Percentiles rank a stretch among this genome's conserved stretches.
Evolutionary conservation across 2,113 vertebrate species (phyloP).

Genomic region (Gnathonemus longibarbis): DNA sequence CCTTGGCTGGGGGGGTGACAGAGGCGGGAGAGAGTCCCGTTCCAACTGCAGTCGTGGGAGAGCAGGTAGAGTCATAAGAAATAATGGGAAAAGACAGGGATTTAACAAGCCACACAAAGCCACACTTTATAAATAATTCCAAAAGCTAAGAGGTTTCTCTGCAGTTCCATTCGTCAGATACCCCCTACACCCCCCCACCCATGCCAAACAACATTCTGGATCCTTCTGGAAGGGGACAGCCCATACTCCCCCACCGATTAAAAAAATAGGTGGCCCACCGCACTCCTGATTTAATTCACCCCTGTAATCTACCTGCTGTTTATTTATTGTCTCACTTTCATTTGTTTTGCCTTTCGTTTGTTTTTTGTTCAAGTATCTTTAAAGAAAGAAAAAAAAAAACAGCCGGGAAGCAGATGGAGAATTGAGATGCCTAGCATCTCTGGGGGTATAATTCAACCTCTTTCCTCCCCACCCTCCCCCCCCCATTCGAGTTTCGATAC

Average conservation of each 20-base stretch:
- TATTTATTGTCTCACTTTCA: background rate
- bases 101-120: conserved; percentile 25
- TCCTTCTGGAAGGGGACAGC: background rate
- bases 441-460: background rate
- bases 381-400: background rate
- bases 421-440: background rate
- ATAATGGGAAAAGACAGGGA: conserved; percentile 22
- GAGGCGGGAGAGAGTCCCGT: conserved; percentile 25
- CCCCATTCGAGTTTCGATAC: background rate
- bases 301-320: background rate
- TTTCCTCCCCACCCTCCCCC: background rate
- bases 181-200: background rate
- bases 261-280: background rate
- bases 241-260: background rate
- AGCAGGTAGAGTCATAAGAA: conserved; percentile 19
- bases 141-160: conserved; percentile 22
- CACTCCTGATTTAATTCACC: background rate
- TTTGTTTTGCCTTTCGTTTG: background rate
- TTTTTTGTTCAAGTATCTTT: background rate
- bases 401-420: background rate
- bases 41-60: conserved; percentile 9
- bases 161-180: background rate
- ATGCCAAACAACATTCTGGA: conserved; percentile 34
- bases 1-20: background rate
- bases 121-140: conserved; percentile 30